Percentiles rank a stretch among this genome's conserved stretches.
Evolutionary conservation across 1,140 invertebrate species (phyloP).

Genomic region (Drosophila parabipectinata): DNA sequence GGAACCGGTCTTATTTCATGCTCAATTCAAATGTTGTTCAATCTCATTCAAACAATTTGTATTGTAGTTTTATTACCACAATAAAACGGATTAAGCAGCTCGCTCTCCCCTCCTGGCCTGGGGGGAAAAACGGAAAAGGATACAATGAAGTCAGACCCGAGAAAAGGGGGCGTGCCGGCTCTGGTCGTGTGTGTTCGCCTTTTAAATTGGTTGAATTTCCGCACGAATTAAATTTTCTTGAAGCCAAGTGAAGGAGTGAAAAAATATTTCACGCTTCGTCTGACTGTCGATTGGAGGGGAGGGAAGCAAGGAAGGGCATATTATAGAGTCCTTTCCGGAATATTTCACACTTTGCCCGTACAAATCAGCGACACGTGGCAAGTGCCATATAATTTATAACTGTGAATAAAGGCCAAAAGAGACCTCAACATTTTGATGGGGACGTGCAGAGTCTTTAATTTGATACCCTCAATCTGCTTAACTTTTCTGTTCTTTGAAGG

Average conservation of each 20-base stretch:
- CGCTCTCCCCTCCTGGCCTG: constrained; percentile 8
- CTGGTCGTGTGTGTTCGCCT: constrained; percentile 45
- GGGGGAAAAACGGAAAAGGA: constrained; percentile 23
- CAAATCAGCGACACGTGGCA: constrained; percentile 79
- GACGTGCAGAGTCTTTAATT: constrained; percentile 48
- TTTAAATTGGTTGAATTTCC: constrained; percentile 83
- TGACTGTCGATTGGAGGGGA: constrained; percentile 53
- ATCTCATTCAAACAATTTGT: constrained; percentile 81
- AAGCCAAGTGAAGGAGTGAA: constrained; percentile 31
- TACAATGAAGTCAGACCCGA: constrained; percentile 50
- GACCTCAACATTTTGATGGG: constrained; percentile 39
- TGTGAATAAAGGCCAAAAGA: constrained; percentile 30
- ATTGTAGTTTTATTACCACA: constrained; percentile 83
- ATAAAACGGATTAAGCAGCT: constrained; percentile 79
- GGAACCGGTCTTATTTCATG: constrained; percentile 61
- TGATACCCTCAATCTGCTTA: constrained; percentile 52
- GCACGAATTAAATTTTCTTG: constrained; percentile 77
- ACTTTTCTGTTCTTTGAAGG: constrained; percentile 32
- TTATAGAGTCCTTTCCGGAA: constrained; percentile 78
- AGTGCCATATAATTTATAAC: constrained; percentile 78
- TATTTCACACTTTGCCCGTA: constrained; percentile 76
- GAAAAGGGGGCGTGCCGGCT: constrained; percentile 56
- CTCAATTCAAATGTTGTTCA: constrained; percentile 81
- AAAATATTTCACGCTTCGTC: constrained; percentile 76
- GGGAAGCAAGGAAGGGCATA: constrained; percentile 49